These are phyloP conservation scores for Mesembrinibis cayennensis DNA, from an alignment of 2,113 vertebrate genomes.

Conservation along the genomic window DNA sequence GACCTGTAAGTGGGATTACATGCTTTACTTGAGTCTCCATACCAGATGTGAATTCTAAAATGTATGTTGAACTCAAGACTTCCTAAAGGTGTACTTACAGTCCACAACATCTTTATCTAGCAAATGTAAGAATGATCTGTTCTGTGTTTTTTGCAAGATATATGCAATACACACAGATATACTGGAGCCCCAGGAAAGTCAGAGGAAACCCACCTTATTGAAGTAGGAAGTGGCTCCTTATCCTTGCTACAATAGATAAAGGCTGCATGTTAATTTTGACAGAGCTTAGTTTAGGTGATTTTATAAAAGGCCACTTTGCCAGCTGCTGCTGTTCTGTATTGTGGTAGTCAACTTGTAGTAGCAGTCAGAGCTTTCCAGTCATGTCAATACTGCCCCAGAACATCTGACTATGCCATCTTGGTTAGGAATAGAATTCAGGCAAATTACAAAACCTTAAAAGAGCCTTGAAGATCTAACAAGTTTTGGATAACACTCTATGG, in stretches of 20 bases:
- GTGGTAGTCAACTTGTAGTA: neutral
- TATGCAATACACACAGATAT: neutral
- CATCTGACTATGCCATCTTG: neutral
- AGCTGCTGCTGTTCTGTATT: neutral
- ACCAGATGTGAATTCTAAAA: neutral
- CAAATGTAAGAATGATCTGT: neutral
- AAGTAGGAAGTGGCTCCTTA: neutral
- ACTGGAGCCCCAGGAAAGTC: neutral
- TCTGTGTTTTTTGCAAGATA: neutral
- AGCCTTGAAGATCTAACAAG: neutral
- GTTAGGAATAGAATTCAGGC: neutral
- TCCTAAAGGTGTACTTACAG: neutral
- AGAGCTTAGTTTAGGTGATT: neutral
- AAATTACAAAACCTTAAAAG: neutral
- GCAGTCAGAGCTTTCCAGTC: neutral
- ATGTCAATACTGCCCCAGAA: neutral
- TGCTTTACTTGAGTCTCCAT: neutral
- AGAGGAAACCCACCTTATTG: neutral
- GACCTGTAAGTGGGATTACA: neutral
- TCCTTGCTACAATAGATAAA: neutral
- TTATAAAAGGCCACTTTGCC: neutral
- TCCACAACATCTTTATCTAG: neutral
- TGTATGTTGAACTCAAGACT: neutral
- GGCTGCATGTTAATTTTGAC: neutral
- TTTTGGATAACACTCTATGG: neutral